phyloP scores from a whole-genome alignment of 2,113 vertebrate genomes.

The Galbula dea region DNA sequence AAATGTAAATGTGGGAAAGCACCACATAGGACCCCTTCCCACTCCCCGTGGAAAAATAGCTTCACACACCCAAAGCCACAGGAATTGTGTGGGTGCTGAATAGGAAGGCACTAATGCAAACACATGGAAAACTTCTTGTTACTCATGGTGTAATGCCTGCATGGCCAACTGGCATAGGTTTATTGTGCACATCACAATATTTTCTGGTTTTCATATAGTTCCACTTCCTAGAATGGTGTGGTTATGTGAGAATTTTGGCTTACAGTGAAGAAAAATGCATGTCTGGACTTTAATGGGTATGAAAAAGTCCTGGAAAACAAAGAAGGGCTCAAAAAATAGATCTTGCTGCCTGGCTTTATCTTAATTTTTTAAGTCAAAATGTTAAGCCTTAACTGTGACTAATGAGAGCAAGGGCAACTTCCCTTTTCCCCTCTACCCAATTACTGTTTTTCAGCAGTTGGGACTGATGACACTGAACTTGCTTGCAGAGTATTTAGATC shows the following conservation, averaged over 20 bases:
- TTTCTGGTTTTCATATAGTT: constrained; percentile 7
- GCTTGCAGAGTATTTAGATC: not conserved
- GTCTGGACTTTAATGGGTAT: not conserved
- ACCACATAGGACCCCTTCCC: constrained; percentile 21
- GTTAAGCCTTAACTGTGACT: not conserved
- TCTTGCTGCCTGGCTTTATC: not conserved
- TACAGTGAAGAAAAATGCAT: not conserved
- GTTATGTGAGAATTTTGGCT: not conserved
- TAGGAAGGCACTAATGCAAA: constrained; percentile 54
- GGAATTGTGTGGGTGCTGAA: constrained; percentile 61
- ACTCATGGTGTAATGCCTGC: not conserved
- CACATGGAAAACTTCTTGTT: constrained; percentile 28
- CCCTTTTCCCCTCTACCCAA: not conserved
- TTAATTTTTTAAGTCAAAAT: not conserved
- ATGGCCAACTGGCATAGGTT: not conserved
- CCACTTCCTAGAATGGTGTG: constrained; percentile 14
- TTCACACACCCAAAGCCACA: constrained; percentile 64
- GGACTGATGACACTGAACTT: not conserved
- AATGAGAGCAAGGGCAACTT: not conserved
- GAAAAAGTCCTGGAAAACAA: not conserved
- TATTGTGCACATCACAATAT: not conserved
- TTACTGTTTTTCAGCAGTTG: not conserved
- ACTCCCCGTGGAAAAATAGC: constrained; percentile 21
- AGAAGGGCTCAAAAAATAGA: not conserved
- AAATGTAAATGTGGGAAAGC: constrained; percentile 59